Base-by-base conservation (phyloP, 2,113 vertebrate genomes). In the Eolophus roseicapilla region DNA sequence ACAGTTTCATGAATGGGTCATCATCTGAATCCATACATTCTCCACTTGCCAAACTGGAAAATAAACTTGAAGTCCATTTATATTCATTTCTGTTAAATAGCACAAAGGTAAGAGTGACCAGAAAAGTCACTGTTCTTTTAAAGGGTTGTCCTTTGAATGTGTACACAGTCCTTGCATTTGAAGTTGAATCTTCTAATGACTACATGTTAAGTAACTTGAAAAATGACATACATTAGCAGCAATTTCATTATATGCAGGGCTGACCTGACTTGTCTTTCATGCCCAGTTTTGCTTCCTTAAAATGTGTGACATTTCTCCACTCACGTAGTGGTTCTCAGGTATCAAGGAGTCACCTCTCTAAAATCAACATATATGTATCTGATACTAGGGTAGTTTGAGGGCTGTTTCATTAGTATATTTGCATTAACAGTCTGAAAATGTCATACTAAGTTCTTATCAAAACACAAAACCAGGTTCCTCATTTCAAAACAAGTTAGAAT, bases 241-340 rank as follows among this genome's bases (percentile, higher is more conserved):
- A 53, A 33, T 49, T 88, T 84, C 55, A 24, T 76, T 81, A 10
- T 39, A 27, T 1, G 0, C 17, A 47, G 31, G 43, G 7, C 41
- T 62, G 64, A 50, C 49, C 31, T 2, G 1, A 67, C 17, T 90
- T 0, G 2, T 60, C 44, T 69, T 59, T 21, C 0, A 0, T 55
- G 43, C 28, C 44, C 3, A 27, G 1, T 82, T 69, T 82, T 70
- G 16, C 41, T 88, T 94, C 31, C 19, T 77, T 88, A 69, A 67
- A 27, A n/a, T 68, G 4, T 70, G 21, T 69, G 83, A 18, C 46
- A 20, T 77, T 77, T 86, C 62, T 88, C 52, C 19, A 63, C 86
- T 77, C 25, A 43, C 29, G 4, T 35, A n/a, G 12, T 70, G 8
- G 15, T 80, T 68, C 52, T 79, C 11, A 29, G 49, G 62, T 87